Base-by-base conservation (phyloP, 2,797 vertebrate genomes). In the Ceryle rudis region DNA sequence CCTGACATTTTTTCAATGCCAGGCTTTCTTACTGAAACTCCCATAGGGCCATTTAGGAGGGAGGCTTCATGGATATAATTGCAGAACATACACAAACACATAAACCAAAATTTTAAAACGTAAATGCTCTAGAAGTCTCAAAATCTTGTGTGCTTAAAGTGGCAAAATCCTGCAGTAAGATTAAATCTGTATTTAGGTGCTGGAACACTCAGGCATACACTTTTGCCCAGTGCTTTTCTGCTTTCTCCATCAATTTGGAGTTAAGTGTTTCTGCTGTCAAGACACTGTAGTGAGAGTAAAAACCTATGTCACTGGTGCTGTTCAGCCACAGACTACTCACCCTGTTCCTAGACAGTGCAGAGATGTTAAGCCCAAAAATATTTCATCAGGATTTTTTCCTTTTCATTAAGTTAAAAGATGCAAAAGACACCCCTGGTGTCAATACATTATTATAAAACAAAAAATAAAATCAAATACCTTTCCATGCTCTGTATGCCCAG, bases 331-430 rank as follows among this genome's bases (percentile, higher is more conserved):
- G 25, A 25, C 31, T 47, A 23, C 19, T 60, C 17, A 25, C 7
- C 15, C 29, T 35, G 4, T 44, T 91, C 33, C 25, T 62, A 52
- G 22, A 9, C 6, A 4, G 23, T 39, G 33, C 28, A 54, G 31
- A 69, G 9, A 17, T 37, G 4, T 49, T 70, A 57, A 65, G 12
- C 5, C 3, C 64, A 66, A 94, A 41, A 81, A 65, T n/a, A 20
- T 5, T 11, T 58, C 14, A 62, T 29, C 49, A 3, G 14, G 26
- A 7, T 73, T 47, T 83, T 82, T 61, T 28, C 7, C 13, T 69
- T 95, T 86, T 60, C 15, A 65, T 55, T 74, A 58, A 47, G 17
- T 85, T 93, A 46, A 55, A 55, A 91, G 62, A 79, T 33, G 74
- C 61, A 84, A 91, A 74, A 7, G 8, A 35, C 58, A 29, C 72